Base-by-base conservation (phyloP, 2,113 vertebrate genomes). In the Junco hyemalis region DNA sequence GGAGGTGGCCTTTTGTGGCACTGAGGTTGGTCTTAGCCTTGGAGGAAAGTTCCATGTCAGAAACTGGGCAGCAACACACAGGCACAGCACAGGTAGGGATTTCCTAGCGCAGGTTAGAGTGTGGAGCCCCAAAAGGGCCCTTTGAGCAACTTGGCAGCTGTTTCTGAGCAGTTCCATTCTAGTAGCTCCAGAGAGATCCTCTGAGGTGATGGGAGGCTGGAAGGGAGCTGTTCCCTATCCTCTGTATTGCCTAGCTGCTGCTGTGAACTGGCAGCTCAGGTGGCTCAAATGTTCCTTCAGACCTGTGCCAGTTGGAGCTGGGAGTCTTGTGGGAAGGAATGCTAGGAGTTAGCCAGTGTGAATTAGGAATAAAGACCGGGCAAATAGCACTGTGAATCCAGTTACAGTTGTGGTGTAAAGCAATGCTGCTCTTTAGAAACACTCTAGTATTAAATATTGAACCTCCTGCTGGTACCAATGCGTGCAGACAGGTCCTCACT, bases 381-480 rank as follows among this genome's bases (percentile, higher is more conserved):
- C 88, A 92, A 91, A 85, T 82, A 90, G 93, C 93, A 83, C 94
- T 92, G 81, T 91, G 85, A 91, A 63, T 88, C 94, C 79, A 73
- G 63, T 38, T 69, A n/a, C 50, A 51, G 81, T 40, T 64, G 40
- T 72, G 90, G 73, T 71, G 38, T 76, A 69, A 78, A 91, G 89
- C 78, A 70, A 44, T 54, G 88, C 81, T 8, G 17, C 86, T 81
- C n/a, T 3, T 87, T 60, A 91, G 77, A 73, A 90, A 61, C 64
- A 78, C 56, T 81, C 60, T 35, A 64, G 51, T 71, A 38, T 86
- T 88, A 64, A 90, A 53, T 48, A 42, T 83, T 71, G 45, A 88
- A 56, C 53, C 51, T 91, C 57, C 54, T 72, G 70, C 93, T 81
- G 53, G 91, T 68, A 61, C n/a, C 70, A 57, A 0, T 77, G 77